Conservation (phyloP, 2,113 vertebrate species). For the Siphamia tubifer region DNA sequence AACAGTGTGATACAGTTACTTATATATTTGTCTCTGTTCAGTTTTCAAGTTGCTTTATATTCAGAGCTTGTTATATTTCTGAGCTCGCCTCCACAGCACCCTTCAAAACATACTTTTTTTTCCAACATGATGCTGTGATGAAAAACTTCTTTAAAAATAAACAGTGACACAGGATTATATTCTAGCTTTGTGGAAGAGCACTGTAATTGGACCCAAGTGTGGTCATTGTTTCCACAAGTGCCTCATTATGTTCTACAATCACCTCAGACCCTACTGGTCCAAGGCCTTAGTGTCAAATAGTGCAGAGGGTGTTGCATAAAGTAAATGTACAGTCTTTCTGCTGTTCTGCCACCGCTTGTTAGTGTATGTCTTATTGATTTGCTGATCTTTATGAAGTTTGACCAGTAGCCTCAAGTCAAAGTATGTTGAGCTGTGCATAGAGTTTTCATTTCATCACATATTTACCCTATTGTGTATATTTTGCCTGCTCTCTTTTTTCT, state of each 20-base stretch:
- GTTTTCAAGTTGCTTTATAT: background rate
- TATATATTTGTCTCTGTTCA: background rate
- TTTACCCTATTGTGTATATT: background rate
- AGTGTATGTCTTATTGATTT: constrained; percentile 21
- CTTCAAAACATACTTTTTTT: background rate
- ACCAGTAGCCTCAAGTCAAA: constrained; percentile 16
- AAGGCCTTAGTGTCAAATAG: background rate
- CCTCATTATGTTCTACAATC: constrained; percentile 59
- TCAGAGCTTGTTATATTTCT: constrained; percentile 20
- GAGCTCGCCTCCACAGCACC: background rate
- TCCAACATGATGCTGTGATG: constrained; percentile 13
- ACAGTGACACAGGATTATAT: constrained; percentile 16
- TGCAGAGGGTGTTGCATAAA: background rate
- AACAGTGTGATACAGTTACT: background rate
- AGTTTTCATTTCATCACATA: background rate
- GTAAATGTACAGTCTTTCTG: background rate
- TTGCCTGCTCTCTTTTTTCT: background rate
- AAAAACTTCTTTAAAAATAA: background rate
- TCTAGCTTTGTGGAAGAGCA: constrained; percentile 33
- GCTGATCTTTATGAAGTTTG: constrained; percentile 8
- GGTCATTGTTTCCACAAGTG: constrained; percentile 33
- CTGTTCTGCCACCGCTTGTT: constrained; percentile 31
- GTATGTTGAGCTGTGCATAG: background rate
- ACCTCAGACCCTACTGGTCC: constrained; percentile 23
- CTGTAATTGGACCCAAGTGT: constrained; percentile 50